Evolutionary conservation across 2,888 invertebrate species (phyloP), one percentile per base, ranked within the genome.

Genomic region (Peribatodes rhomboidaria): DNA sequence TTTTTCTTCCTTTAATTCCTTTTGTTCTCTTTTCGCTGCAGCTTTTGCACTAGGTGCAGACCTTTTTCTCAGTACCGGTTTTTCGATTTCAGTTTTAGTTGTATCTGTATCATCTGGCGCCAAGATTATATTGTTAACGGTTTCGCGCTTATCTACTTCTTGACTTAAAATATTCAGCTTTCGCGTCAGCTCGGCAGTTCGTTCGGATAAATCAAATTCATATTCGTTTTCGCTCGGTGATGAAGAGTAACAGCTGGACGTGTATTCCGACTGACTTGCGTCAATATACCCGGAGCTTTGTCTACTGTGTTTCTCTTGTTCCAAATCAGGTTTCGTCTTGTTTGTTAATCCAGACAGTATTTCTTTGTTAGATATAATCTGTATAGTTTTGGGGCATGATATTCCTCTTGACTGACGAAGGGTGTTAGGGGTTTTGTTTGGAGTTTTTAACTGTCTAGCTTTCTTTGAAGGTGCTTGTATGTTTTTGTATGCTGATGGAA

Each of bases 311-410:
- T 86, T 87, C 46, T 85, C 83, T 33, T 81, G 74, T 67, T 88
- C 87, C 16, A 84, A 77, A 56, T 88, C 86, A 54, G 86, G 72
- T 70, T 84, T 84, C 68, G 90, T 87, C 22, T 89, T 92, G 65
- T 86, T 84, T 13, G 84, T 78, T 71, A 95, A 88, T 62, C 94
- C 93, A 62, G 94, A 91, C 53, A 95, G 81, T 66, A 94, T 88
- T 83, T 94, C 94, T 70, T 80, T 88, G 66, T 93, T 89, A 59
- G 92, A 90, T 46, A 94, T 91, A 57, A 93, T 93, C 75, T 94
- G 91, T 69, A 94, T 94, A 7, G 88, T 94, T 89, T 93, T 95
- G 67, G 85, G 94, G 83, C 88, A 94, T 27, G 88, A 94, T 75
- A 88, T 90, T 69, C 92, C 92, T 76, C 92, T 82, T 27, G 76